Base-by-base conservation (phyloP, 1,140 invertebrate species). In the Macrobrachium nipponense region DNA sequence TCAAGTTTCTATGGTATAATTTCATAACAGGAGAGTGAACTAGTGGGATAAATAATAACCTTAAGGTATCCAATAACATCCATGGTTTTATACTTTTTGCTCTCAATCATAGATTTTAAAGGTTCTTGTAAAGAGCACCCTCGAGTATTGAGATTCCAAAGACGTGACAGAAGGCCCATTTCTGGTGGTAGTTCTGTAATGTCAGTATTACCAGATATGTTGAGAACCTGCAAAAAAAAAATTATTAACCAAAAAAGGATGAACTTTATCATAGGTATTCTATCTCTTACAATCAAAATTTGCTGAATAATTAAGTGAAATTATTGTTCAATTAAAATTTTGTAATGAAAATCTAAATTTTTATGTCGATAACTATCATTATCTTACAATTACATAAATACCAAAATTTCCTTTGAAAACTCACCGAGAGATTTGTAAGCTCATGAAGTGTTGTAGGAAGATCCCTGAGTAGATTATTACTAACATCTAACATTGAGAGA, bases 51-150 rank as follows among this genome's bases (percentile, higher is more conserved):
- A 82, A 44, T 14, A 15, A 80, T 81, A 20, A 89, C 88, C 90
- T 98, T 97, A 1, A 99, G 93, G 92, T 99, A 99, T 0, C 97
- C 97, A 60, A 99, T 94, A 61, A 99, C 96, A 90, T 99, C 98
- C 94, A 97, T 97, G 8, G 97, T 98, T 92, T 98, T 98, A 90
- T 97, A 97, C 83, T 97, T 96, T 89, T 97, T 97, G 75, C 95
- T 96, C 43, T 96, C 95, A 60, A 99, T 96, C 95, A 99, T 97
- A 0, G 96, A 96, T 87, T 96, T 95, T 14, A 99, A 92, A 5
- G 96, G 98, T 91, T 97, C 98, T 91, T 95, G 96, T 59, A 97
- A 92, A 77, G 94, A 94, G 91, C 98, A 99, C 0, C 96, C 96
- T 82, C 95, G 94, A 11, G 98, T 97, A 91, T 98, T 98, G 17